A percentile compares a stretch with the other conserved stretches of the same genome.
Conservation (phyloP, 1,140 invertebrate genomes). For the Anoplophora glabripennis region DNA sequence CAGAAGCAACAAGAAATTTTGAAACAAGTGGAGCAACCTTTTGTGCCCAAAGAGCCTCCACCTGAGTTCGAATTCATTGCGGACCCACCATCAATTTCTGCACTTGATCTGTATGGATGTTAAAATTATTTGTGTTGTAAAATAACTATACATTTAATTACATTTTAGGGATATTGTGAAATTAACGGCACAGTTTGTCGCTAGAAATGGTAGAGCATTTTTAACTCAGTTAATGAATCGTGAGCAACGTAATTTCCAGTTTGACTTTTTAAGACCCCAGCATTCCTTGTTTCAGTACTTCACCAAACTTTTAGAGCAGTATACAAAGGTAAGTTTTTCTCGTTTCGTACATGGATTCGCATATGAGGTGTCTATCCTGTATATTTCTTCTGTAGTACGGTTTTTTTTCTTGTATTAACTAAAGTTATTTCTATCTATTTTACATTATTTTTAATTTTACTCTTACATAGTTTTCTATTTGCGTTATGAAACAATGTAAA, state of each 20-base stretch:
- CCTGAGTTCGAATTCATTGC: slow-evolving; percentile 96
- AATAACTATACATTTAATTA: slow-evolving; percentile 4
- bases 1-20: slow-evolving; percentile 86
- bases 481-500: too few species aligned
- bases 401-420: too few species aligned
- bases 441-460: too few species aligned
- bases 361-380: too few species aligned
- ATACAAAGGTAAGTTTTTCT: slow-evolving; percentile 74
- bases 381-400: too few species aligned
- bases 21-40: slow-evolving; percentile 83
- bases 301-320: slow-evolving; percentile 96
- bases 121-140: slow-evolving; percentile 14
- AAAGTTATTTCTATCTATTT: too few species aligned
- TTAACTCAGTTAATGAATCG: slow-evolving; percentile 97
- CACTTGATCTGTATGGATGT: slow-evolving; percentile 82
- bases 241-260: slow-evolving; percentile 97
- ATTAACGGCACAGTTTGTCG: slow-evolving; percentile 98
- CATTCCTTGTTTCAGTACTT: slow-evolving; percentile 99
- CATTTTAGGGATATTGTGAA: slow-evolving; percentile 90
- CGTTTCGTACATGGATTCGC: too few species aligned
- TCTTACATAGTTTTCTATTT: too few species aligned
- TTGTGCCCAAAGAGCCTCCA: slow-evolving; percentile 93
- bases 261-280: slow-evolving; percentile 97
- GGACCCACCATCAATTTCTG: slow-evolving; percentile 98
- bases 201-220: slow-evolving; percentile 96